Evolutionary conservation across 2,797 vertebrate genomes (phyloP).

Genomic region (Petrocephalus schoutedeni): DNA sequence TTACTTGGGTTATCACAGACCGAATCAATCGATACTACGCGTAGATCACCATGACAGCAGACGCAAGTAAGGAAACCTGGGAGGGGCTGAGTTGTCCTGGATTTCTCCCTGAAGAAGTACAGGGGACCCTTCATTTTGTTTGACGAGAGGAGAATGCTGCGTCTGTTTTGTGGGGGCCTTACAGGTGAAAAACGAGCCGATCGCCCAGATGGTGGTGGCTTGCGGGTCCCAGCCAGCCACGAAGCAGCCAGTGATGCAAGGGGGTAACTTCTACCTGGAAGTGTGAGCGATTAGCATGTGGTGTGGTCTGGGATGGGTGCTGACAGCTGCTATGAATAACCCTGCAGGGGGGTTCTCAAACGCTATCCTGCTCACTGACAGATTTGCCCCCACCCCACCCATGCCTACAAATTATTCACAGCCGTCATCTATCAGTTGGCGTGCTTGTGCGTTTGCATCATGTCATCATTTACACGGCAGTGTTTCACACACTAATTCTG

Average conservation of each 20-base stretch:
- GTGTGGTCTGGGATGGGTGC: constrained; percentile 35
- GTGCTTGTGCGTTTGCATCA: neutral
- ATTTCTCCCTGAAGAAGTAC: neutral
- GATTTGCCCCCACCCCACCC: constrained; percentile 10
- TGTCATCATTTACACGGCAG: neutral
- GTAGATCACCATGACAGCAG: neutral
- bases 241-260: constrained; percentile 28
- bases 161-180: constrained; percentile 29
- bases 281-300: constrained; percentile 50
- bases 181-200: constrained; percentile 42
- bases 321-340: constrained; percentile 62
- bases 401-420: constrained; percentile 21
- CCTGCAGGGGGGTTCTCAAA: constrained; percentile 34
- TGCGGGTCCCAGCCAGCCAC: constrained; percentile 12
- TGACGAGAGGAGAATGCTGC: constrained; percentile 45
- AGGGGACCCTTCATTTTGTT: constrained; percentile 45
- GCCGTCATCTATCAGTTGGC: constrained; percentile 26
- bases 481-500: neutral
- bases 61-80: neutral
- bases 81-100: neutral
- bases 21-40: neutral
- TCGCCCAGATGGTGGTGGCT: constrained; percentile 33
- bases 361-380: constrained; percentile 46
- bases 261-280: constrained; percentile 49
- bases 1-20: neutral